Conservation (phyloP, 2,888 invertebrate genomes). For the Aphodius granarius region DNA sequence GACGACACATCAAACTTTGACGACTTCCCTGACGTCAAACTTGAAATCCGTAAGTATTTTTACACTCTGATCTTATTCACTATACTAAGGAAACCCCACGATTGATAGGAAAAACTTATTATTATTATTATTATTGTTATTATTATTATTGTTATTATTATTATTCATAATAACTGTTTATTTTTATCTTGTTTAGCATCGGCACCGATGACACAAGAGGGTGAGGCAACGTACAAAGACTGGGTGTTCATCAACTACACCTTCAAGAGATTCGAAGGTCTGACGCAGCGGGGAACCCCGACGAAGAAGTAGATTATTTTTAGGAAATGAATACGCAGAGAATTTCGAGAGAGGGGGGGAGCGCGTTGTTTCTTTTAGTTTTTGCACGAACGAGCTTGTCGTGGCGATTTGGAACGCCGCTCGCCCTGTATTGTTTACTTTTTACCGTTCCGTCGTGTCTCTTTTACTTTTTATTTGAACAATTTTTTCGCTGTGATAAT, state of each 20-base stretch:
- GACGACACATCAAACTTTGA: slow-evolving; percentile 99
- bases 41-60: slow-evolving; percentile 97
- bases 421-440: too few species aligned
- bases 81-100: neutral
- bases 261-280: slow-evolving; percentile 97
- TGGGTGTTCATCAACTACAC: slow-evolving; percentile 99
- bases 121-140: neutral
- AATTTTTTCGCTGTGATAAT: slow-evolving; percentile 26
- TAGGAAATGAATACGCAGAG: slow-evolving; percentile 2
- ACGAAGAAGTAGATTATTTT: slow-evolving; percentile 67
- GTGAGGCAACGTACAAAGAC: slow-evolving; percentile 92
- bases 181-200: slow-evolving; percentile 63
- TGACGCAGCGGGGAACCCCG: slow-evolving; percentile 86
- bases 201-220: slow-evolving; percentile 86
- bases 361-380: neutral
- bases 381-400: slow-evolving; percentile 10
- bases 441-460: too few species aligned
- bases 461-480: slow-evolving; percentile 2
- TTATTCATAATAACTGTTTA: neutral
- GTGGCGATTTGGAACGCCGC: too few species aligned
- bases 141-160: too few species aligned
- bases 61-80: neutral
- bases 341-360: neutral
- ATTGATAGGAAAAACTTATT: neutral
- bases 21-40: slow-evolving; percentile 98